These are phyloP conservation scores for Himalopsyche japonica DNA, from an alignment of 2,888 invertebrate species.

Conservation along the genomic window DNA sequence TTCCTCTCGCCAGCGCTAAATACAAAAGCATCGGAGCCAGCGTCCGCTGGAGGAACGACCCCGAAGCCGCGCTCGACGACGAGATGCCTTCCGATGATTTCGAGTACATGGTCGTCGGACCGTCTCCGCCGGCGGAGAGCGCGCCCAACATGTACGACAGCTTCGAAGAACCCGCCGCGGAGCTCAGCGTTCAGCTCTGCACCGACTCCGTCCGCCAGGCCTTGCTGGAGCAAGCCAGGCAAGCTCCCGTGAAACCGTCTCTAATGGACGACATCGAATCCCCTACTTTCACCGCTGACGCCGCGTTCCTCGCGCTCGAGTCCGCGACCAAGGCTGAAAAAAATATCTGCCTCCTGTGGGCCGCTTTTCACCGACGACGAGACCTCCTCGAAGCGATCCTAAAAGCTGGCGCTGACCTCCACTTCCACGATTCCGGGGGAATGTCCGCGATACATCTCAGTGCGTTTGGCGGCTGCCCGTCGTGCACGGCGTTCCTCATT, in stretches of 20 bases:
- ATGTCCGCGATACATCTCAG: conserved; percentile 76
- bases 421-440: conserved; percentile 73
- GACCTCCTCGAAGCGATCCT: conserved; percentile 68
- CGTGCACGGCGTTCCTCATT: conserved; percentile 71
- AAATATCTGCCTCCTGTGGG: conserved; percentile 74
- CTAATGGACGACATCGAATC: conserved; percentile 76
- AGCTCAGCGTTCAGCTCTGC: conserved; percentile 73
- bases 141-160: conserved; percentile 81
- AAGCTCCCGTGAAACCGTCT: conserved; percentile 67
- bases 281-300: conserved; percentile 65
- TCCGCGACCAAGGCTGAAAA: conserved; percentile 68
- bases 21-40: conserved; percentile 51
- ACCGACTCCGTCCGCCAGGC: conserved; percentile 74
- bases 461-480: conserved; percentile 76
- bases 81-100: conserved; percentile 71
- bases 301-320: conserved; percentile 57
- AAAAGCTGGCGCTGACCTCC: conserved; percentile 69
- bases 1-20: conserved; percentile 48
- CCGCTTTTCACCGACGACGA: conserved; percentile 71
- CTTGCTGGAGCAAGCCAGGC: conserved; percentile 74
- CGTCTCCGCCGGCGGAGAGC: conserved; percentile 79
- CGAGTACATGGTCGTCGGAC: conserved; percentile 79
- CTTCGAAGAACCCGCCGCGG: conserved; percentile 72
- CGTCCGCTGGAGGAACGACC: conserved; percentile 64
- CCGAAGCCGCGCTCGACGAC: conserved; percentile 63